These are phyloP conservation scores for Bradypus variegatus DNA, from an alignment of 2,797 vertebrate genomes.

Conservation along the genomic window DNA sequence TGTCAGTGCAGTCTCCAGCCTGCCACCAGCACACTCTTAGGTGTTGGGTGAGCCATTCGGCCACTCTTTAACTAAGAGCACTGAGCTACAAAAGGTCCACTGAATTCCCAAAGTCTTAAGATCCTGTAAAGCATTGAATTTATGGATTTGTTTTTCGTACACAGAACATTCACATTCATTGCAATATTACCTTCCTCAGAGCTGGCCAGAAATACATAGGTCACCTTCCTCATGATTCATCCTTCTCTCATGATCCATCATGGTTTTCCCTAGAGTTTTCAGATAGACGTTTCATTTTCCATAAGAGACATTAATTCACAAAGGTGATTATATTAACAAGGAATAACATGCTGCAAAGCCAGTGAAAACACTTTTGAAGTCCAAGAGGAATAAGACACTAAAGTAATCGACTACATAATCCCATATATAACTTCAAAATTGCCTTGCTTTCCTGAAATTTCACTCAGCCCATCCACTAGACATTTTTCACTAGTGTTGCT, in stretches of 20 bases:
- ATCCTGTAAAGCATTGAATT: not conserved
- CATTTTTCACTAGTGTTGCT: not conserved
- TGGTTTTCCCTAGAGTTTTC: slow-evolving; percentile 6
- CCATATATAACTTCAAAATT: slow-evolving; percentile 32
- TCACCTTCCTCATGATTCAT: not conserved
- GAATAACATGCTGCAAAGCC: not conserved
- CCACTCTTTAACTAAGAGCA: not conserved
- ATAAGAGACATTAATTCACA: slow-evolving; percentile 13
- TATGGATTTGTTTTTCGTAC: slow-evolving; percentile 1
- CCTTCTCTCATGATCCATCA: not conserved
- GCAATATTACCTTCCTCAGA: not conserved
- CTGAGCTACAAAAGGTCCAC: not conserved
- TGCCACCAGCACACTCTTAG: not conserved
- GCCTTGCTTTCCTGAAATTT: not conserved
- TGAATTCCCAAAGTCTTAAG: not conserved
- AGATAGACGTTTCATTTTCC: not conserved
- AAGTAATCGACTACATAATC: not conserved
- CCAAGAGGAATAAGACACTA: slow-evolving; percentile 7
- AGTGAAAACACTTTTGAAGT: slow-evolving; percentile 34
- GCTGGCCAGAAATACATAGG: not conserved
- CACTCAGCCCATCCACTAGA: not conserved
- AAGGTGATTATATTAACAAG: slow-evolving; percentile 35
- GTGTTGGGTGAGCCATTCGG: not conserved
- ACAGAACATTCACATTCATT: not conserved
- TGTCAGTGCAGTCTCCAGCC: not conserved